Percentiles rank a stretch among this genome's conserved stretches.
Evolutionary conservation across 2,888 invertebrate genomes (phyloP).

Genomic region (Zhuqinia jingwanae): DNA sequence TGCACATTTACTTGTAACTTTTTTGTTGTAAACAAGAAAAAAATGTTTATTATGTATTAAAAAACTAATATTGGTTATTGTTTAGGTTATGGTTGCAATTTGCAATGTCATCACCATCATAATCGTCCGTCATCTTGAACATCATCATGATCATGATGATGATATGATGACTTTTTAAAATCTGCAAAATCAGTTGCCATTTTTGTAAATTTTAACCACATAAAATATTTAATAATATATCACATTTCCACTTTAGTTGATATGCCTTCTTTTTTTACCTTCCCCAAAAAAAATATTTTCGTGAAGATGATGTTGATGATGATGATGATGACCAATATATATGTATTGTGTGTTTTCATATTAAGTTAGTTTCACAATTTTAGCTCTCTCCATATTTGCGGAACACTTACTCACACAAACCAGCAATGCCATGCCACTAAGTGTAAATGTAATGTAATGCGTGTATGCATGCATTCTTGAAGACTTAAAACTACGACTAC

Average conservation of each 20-base stretch:
- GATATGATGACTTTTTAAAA: no score
- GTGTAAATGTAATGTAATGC: neutral
- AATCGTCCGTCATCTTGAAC: conserved; percentile 7
- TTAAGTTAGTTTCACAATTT: conserved; percentile 14
- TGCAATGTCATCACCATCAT: conserved; percentile 36
- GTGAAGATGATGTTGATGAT: conserved; percentile 5
- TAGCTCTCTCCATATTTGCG: conserved; percentile 25
- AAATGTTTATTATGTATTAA: conserved; percentile 29
- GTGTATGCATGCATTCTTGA: conserved; percentile 12
- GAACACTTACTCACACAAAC: neutral
- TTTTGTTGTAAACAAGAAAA: no score
- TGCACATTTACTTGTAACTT: no score
- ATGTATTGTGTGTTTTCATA: neutral
- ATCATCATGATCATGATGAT: conserved; percentile 3
- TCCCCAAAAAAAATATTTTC: conserved; percentile 22
- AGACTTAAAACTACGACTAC: neutral
- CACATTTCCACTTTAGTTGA: conserved; percentile 51
- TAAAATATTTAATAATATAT: conserved; percentile 50
- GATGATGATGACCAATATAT: neutral
- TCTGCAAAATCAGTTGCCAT: conserved; percentile 50
- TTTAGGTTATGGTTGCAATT: conserved; percentile 10
- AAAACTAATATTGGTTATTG: conserved; percentile 67
- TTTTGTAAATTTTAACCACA: conserved; percentile 52
- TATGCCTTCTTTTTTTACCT: conserved; percentile 33
- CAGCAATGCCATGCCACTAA: no score